A percentile compares a stretch with the other conserved stretches of the same genome.
Conservation (phyloP, 2,888 invertebrate species). For the Rhyacophila evoluta region DNA sequence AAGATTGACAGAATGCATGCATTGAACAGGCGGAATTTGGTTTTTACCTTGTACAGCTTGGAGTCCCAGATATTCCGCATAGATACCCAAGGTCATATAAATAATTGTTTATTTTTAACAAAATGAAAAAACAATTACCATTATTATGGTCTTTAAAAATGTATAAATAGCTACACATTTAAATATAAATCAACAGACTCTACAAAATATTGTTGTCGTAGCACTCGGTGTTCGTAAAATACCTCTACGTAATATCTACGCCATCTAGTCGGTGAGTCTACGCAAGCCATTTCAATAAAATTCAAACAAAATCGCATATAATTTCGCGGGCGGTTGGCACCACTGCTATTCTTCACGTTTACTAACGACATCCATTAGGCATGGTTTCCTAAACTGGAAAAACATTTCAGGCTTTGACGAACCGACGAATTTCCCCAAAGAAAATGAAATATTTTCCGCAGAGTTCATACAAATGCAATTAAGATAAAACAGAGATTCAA, state of each 20-base stretch:
- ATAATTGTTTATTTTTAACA: no score
- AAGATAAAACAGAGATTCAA: no score
- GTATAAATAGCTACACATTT: no score
- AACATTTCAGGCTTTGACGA: not conserved
- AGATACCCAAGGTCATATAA: no score
- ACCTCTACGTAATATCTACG: no score
- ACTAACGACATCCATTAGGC: not conserved
- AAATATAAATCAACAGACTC: not conserved
- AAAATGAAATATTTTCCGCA: not conserved
- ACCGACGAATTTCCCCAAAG: not conserved
- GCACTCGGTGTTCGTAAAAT: not conserved
- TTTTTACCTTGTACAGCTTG: no score
- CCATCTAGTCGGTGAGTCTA: not conserved
- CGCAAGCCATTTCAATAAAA: constrained; percentile 12
- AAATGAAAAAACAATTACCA: no score
- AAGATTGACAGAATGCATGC: no score
- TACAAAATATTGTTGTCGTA: not conserved
- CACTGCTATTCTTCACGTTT: not conserved
- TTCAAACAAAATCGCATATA: not conserved
- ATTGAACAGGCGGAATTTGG: no score
- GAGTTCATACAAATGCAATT: no score
- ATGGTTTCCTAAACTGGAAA: not conserved
- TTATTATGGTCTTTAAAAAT: no score
- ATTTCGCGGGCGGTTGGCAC: not conserved
- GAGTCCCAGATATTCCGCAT: no score